Base-by-base conservation (phyloP, 2,888 invertebrate genomes). In the Cyaniris semiargus region DNA sequence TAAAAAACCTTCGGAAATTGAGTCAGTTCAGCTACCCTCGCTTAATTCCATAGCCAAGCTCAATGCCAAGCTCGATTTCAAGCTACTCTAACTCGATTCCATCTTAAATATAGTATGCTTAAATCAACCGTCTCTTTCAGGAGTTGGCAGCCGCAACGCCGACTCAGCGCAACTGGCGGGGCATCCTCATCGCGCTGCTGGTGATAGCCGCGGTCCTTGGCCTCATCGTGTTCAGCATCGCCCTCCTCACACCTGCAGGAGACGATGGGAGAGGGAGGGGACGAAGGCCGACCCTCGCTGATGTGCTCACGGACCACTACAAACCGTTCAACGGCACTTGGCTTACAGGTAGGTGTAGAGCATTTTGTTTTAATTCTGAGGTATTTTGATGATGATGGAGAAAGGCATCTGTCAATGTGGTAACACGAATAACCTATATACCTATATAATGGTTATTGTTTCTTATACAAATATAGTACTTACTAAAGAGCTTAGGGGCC, bases 101-200 rank as follows among this genome's bases (percentile, higher is more conserved):
- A 44, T 44, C 44, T 13, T 53, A 5, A 18, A 18, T 18, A 53
- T 18, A 53, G 1, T 18, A 66, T 66, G 27, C 66, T 27, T 6
- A 66, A 18, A 8, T 18, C 0, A 1, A 4, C 6, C 66, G 18
- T 18, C 27, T 66, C 38, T 94, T 93, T 5, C 95, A 98, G 98
- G 98, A 98, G 90, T 90, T 98, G 89, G 98, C 98, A 83, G 97
- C 97, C 66, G 95, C 97, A 76, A 97, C 97, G 18, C 97, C 98
- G 4, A 97, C 96, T 81, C 96, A 98, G 88, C 95, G 98, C 81
- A 98, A 99, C 94, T 99, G 98, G 98, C 96, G 97, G 71, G 98
- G 98, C 23, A 98, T 99, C 85, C 96, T 97, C 83, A 98, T 98
- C 82, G 98, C 98, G 0, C 94, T 98, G 80, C 95, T 98, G 85